A percentile compares a stretch with the other conserved stretches of the same genome.
Evolutionary conservation across 1,140 invertebrate species (phyloP).

Genomic region (Apocrypta bakeri): DNA sequence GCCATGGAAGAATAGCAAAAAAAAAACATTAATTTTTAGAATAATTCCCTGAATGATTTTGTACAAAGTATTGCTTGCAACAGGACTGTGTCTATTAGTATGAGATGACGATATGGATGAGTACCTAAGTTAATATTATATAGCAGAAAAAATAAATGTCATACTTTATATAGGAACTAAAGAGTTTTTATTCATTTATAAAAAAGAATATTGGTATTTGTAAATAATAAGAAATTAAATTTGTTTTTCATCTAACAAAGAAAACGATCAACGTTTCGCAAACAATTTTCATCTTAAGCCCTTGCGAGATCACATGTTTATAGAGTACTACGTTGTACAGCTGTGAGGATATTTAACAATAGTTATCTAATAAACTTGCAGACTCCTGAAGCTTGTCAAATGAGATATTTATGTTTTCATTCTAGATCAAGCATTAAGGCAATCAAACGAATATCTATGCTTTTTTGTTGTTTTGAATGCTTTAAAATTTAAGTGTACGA

Average conservation of each 20-base stretch:
- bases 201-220: slow-evolving; percentile 48
- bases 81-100: neutral
- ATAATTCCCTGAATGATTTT: slow-evolving; percentile 6
- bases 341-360: slow-evolving; percentile 15
- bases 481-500: neutral
- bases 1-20: slow-evolving; percentile 63
- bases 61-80: slow-evolving; percentile 26
- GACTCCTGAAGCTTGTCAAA: neutral
- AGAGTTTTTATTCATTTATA: slow-evolving; percentile 46
- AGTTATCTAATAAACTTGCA: slow-evolving; percentile 16
- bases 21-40: slow-evolving; percentile 15
- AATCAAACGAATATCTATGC: neutral
- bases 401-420: slow-evolving; percentile 30
- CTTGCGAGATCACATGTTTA: slow-evolving; percentile 10
- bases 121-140: neutral
- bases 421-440: slow-evolving; percentile 7
- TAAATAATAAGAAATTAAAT: slow-evolving; percentile 42
- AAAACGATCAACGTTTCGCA: slow-evolving; percentile 46
- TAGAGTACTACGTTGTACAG: slow-evolving; percentile 23
- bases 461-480: neutral
- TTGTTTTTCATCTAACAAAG: slow-evolving; percentile 14
- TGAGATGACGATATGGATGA: neutral
- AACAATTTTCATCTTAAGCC: slow-evolving; percentile 19
- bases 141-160: neutral
- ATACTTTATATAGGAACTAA: slow-evolving; percentile 47